Evolutionary conservation across 2,113 vertebrate species (phyloP), one percentile per base, ranked within the genome.

Genomic region (Rhombomys opimus): DNA sequence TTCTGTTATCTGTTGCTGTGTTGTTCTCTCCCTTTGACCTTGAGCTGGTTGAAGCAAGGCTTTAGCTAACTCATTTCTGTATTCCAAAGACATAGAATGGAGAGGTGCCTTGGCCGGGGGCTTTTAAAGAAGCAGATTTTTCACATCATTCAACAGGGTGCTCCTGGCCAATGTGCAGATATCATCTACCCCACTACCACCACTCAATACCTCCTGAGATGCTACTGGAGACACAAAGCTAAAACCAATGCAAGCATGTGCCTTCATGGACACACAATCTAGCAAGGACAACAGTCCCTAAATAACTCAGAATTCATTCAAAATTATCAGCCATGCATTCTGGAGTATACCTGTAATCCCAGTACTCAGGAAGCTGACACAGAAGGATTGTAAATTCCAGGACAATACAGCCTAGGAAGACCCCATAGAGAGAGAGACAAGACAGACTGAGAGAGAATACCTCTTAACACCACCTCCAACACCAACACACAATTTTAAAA

Each of bases 1-100:
- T 89, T 89, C 63, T 68, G 96, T 89, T 27, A 87, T 90, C 75
- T 77, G 38, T 54, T 38, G 13, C 76, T 11, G 8, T 30, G 12
- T 35, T 18, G 10, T 80, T 92, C 85, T 76, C 59, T 57, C 41
- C 87, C 52, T 46, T 9, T 87, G 92, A 81, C 90, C 57, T 52
- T 93, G 84, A 94, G 67, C 54, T 90, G 20, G 46, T n/a, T 59
- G 67, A 94, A 32, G 77, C 72, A 30, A 76, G 81, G 72, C 38
- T 65, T n/a, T 50, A 70, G 61, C 75, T 72, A 61, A 63, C 18
- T 68, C 65, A 85, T 46, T 89, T 92, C 80, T 88, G 20, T 41
- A 77, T 50, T 50, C 35, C 73, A 72, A 17, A 54, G n/a, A 50
- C 35, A 57, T 9, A 41, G 73, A 68, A 54, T 30, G 2, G 1